Conservation (phyloP, 2,888 invertebrate species). For the Galeopsomyia nigrocyanea region DNA sequence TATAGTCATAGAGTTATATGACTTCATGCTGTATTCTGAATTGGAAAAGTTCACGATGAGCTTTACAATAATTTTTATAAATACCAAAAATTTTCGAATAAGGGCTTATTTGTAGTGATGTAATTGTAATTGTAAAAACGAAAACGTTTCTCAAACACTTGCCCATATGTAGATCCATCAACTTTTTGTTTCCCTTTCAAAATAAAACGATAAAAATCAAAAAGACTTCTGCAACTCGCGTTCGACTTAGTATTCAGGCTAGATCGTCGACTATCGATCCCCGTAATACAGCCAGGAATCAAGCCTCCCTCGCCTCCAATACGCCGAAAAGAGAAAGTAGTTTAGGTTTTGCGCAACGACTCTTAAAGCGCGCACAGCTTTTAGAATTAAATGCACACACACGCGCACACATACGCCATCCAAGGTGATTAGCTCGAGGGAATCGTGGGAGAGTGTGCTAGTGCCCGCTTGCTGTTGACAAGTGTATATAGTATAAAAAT, state of each 20-base stretch:
- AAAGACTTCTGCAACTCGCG: no score
- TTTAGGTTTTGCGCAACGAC: constrained; percentile 38
- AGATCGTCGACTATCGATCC: constrained; percentile 4
- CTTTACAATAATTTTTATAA: no score
- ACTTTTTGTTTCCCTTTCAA: no score
- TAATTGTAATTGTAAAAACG: no score
- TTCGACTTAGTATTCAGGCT: neutral
- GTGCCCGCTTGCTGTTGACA: constrained; percentile 18
- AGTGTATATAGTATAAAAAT: constrained; percentile 1
- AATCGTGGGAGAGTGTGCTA: constrained; percentile 45
- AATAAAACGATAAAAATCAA: no score
- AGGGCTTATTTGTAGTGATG: no score
- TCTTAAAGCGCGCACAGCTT: neutral
- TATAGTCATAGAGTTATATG: no score
- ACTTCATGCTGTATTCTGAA: no score
- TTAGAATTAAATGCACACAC: constrained; percentile 30
- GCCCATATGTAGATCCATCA: no score
- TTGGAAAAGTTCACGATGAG: no score
- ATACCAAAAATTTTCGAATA: no score
- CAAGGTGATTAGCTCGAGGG: constrained; percentile 31
- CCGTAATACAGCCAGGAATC: neutral
- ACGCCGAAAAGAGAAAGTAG: constrained; percentile 46
- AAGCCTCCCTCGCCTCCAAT: constrained; percentile 11
- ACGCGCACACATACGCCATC: neutral
- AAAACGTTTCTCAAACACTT: no score